Evolutionary conservation across 1,140 invertebrate species (phyloP), one percentile per base, ranked within the genome.

Genomic region (Drosophila kikkawai): DNA sequence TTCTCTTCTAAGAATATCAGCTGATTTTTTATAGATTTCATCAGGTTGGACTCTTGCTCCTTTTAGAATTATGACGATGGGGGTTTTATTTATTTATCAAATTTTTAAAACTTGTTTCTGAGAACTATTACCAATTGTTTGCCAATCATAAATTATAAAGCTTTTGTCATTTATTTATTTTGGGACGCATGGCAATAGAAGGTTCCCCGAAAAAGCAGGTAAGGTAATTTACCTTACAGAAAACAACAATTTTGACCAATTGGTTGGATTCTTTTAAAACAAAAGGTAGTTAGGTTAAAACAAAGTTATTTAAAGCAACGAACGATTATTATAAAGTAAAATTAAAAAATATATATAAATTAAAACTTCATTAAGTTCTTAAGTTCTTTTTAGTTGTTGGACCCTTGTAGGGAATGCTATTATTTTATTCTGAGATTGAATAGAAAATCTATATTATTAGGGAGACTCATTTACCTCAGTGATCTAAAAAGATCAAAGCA

Each of bases 1-100:
- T 26, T 34, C 34, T 15, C 8, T 51, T 36, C n/a, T 11, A 8
- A 51, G 11, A 26, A 19, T 5, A 13, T 29, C 36, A 44, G 29
- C 29, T 61, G 58, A 61, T 50, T 50, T 36, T 36, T 37, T 34
- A 55, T 56, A 34, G 47, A 17, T 37, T 37, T 19, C 11, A 37
- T 9, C 29, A 11, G 4, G 6, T 8, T 34, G 67, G 47, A 69
- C 67, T 53, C 67, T 29, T 4, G 12, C n/a, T 41, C 13, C 36
- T 6, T 15, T 44, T n/a, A 7, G 15, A 0, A 37, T 9, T 53
- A 66, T 66, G 59, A 8, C 12, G 19, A 11, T 9, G 17, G 58
- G 44, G 11, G 1, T 32, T 50, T 32, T 50, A 22, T 47, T 34
- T 48, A 4, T 61, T 51, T 55, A 37, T 37, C 34, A 55, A 39